Base-by-base conservation (phyloP, 2,797 vertebrate species). In the Parambassis ranga region DNA sequence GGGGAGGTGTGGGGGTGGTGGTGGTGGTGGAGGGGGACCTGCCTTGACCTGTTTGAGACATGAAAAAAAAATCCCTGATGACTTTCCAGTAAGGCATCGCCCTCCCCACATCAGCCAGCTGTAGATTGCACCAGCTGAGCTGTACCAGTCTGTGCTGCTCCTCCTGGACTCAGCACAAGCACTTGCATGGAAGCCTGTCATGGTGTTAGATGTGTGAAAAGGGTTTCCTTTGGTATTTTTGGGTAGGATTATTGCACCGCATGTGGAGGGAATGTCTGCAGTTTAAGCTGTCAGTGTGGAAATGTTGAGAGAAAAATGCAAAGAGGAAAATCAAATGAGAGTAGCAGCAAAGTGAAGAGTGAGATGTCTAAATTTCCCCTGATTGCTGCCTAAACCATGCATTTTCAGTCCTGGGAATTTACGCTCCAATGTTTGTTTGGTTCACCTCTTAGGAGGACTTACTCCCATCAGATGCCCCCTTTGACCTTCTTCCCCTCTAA, bases 11-110 rank as follows among this genome's bases (percentile, higher is more conserved):
- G 56, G 64, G 74, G 72, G 73, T 79, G 58, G 66, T 78, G 67
- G 53, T 75, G 56, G 64, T 74, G 72, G 73, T 79, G 58, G 66
- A 78, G 75, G 75, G 75, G 72, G 84, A 91, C 90, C 89, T 92
- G 91, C 82, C 90, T 78, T 92, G 91, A 93, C 92, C 88, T 94
- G 92, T 91, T 89, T 87, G 69, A 83, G 83, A 87, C 86, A 82
- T 75, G 82, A 82, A 77, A 70, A 77, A 63, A 74, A 66, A 70
- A 53, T 58, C 49, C 58, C 74, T 88, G 84, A 91, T 86, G 65
- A 85, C 79, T 92, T 91, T 91, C 82, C 90, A 86, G 88, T 86
- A 84, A 89, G 79, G 73, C 77, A n/a, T 81, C 55, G 3, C 64
- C 81, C 75, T 78, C 79, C 59, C n/a, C n/a, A n/a, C n/a, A n/a